Evolutionary conservation across 2,888 invertebrate genomes (phyloP).

Genomic region (Xestia rhomboidea): DNA sequence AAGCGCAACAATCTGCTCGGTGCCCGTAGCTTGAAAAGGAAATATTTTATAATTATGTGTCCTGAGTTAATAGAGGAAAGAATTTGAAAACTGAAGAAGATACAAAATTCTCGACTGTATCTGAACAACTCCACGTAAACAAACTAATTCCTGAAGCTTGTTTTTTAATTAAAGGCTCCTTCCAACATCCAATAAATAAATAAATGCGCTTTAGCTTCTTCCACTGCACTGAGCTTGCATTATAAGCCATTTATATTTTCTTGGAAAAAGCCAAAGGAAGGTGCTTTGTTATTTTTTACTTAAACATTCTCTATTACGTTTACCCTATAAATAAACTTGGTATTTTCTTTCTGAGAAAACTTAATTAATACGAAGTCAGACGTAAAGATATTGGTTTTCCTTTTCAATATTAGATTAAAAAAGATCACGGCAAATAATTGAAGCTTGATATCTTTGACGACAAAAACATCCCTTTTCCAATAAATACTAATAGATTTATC

Average conservation of each 20-base stretch:
- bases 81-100: background rate
- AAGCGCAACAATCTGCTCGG: no score
- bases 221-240: background rate
- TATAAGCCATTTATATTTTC: constrained; percentile 5
- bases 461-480: background rate
- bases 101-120: background rate
- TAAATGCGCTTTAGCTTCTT: background rate
- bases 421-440: background rate
- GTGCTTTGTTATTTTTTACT: background rate
- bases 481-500: background rate
- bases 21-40: background rate
- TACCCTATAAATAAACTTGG: background rate
- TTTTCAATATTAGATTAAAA: background rate
- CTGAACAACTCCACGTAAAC: background rate
- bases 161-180: background rate
- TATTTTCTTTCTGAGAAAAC: background rate
- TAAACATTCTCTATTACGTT: background rate
- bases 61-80: background rate
- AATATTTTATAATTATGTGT: background rate
- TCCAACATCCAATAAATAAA: background rate
- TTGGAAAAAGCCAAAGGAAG: background rate
- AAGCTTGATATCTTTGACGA: background rate
- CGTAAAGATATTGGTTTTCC: background rate
- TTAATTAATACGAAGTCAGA: background rate
- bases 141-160: background rate